These are phyloP conservation scores for Macrosteles quadrilineatus DNA, from an alignment of 1,140 invertebrate species.

Conservation along the genomic window DNA sequence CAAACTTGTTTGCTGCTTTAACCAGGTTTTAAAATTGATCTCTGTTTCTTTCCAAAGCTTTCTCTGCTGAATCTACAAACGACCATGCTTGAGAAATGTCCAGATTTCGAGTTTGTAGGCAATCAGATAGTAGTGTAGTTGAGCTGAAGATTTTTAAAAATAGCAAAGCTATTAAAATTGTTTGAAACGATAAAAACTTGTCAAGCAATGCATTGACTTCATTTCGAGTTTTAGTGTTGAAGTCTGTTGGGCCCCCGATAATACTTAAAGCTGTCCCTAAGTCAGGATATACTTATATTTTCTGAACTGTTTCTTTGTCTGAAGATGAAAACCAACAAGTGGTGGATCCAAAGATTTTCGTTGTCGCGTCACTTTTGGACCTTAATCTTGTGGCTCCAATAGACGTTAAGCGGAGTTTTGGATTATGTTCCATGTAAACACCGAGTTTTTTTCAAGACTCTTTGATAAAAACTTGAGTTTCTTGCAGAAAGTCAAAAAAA, in stretches of 20 bases:
- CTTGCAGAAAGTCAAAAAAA: background rate
- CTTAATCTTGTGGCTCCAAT: background rate
- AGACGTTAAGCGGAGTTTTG: background rate
- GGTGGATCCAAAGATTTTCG: background rate
- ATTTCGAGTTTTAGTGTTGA: background rate
- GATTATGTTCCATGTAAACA: background rate
- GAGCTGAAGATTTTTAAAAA: background rate
- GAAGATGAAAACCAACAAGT: background rate
- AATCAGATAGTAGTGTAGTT: background rate
- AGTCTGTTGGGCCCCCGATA: background rate
- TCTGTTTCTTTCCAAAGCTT: background rate
- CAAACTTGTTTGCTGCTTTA: background rate
- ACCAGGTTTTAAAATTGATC: background rate
- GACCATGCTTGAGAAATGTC: background rate
- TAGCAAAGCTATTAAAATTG: background rate
- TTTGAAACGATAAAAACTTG: background rate
- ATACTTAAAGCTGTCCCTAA: background rate
- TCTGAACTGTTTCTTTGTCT: background rate
- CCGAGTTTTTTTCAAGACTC: background rate
- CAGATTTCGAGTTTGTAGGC: background rate
- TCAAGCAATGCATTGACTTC: background rate
- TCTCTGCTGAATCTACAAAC: background rate
- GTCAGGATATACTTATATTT: background rate
- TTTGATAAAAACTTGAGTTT: slow-evolving; percentile 1
- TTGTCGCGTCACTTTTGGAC: background rate